These are phyloP conservation scores for Aspidoscelis tigris DNA, from an alignment of 2,113 vertebrate genomes.

Conservation along the genomic window DNA sequence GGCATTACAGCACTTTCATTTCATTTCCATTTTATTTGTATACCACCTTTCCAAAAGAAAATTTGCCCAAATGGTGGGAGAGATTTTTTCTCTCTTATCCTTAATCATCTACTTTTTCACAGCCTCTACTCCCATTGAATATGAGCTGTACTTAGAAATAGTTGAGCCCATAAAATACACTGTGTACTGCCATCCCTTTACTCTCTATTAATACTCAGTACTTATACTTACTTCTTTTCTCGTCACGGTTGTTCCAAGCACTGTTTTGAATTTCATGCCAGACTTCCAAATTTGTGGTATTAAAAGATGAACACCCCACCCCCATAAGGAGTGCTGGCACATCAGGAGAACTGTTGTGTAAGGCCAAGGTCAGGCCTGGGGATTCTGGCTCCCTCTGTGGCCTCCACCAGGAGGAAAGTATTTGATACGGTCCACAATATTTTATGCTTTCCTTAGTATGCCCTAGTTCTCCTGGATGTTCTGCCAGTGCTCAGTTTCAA, in stretches of 20 bases:
- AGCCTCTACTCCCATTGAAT: rapidly evolving
- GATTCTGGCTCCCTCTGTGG: background rate
- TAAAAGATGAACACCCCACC: background rate
- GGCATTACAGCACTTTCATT: constrained; percentile 4
- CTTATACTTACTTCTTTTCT: constrained; percentile 56
- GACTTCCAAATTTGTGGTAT: constrained; percentile 28
- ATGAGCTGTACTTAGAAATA: constrained; percentile 21
- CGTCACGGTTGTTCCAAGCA: constrained; percentile 47
- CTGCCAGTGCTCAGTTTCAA: constrained; percentile 8
- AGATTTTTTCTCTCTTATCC: background rate
- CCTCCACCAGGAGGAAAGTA: constrained; percentile 16
- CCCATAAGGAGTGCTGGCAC: background rate
- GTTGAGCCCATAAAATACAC: constrained; percentile 43
- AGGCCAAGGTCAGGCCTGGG: background rate
- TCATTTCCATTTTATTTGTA: no score
- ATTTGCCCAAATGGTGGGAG: no score
- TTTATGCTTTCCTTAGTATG: constrained; percentile 1
- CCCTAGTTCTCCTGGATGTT: constrained; percentile 2
- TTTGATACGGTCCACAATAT: constrained; percentile 18
- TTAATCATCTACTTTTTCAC: constrained; percentile 33
- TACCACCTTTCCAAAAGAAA: no score
- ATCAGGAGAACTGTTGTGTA: background rate
- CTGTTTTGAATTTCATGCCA: constrained; percentile 36
- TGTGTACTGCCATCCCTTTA: constrained; percentile 15
- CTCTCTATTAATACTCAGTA: constrained; percentile 31